Evolutionary conservation across 2,888 invertebrate genomes (phyloP).

Genomic region (Lasioglossum malachurum): DNA sequence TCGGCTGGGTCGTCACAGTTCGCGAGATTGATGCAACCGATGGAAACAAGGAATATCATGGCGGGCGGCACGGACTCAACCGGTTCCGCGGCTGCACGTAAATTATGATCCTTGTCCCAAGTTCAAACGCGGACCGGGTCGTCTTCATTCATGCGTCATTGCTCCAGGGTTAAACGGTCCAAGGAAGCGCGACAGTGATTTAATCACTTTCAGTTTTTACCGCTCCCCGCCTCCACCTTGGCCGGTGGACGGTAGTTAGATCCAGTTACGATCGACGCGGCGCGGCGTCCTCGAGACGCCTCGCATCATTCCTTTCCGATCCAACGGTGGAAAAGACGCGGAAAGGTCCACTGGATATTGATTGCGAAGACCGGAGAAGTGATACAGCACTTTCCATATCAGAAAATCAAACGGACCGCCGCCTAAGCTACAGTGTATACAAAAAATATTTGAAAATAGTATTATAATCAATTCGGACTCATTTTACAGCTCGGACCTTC

Average conservation of each 20-base stretch:
- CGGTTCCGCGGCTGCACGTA: slow-evolving; percentile 36
- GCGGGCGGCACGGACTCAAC: slow-evolving; percentile 33
- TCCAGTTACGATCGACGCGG: slow-evolving; percentile 45
- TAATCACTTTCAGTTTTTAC: slow-evolving; percentile 65
- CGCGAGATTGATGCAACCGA: slow-evolving; percentile 5
- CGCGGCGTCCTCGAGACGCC: slow-evolving; percentile 14
- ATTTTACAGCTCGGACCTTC: no score
- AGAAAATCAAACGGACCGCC: no score
- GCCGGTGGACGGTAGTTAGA: slow-evolving; percentile 37
- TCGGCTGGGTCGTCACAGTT: not conserved
- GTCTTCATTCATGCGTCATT: slow-evolving; percentile 67
- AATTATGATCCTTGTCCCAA: slow-evolving; percentile 49
- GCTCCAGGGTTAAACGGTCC: slow-evolving; percentile 69
- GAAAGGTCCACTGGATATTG: not conserved
- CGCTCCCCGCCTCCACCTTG: slow-evolving; percentile 21
- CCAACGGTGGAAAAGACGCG: not conserved
- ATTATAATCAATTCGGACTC: no score
- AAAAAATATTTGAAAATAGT: no score
- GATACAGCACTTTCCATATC: no score
- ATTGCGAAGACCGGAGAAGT: not conserved
- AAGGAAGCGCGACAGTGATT: slow-evolving; percentile 69
- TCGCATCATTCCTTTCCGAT: not conserved
- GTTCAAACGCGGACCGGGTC: slow-evolving; percentile 52
- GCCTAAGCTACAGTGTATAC: no score
- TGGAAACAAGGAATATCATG: slow-evolving; percentile 6